Evolutionary conservation across 2,113 vertebrate species (phyloP).

Genomic region (Galeopterus variegatus): DNA sequence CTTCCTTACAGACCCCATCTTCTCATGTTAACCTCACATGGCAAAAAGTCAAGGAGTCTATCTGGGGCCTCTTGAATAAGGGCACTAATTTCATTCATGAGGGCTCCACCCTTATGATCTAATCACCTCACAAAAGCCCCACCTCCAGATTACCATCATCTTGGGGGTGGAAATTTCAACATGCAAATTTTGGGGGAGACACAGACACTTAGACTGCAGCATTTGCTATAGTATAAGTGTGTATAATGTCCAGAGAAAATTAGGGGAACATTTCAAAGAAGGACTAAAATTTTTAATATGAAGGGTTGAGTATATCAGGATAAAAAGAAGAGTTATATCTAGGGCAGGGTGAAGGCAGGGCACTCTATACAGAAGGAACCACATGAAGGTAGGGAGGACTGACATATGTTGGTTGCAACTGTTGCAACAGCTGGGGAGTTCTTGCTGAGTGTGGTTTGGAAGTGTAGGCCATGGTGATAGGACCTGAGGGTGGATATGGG

Average conservation of each 20-base stretch:
- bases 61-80: not conserved
- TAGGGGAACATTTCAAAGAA: not conserved
- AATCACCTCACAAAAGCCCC: not conserved
- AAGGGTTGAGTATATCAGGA: not conserved
- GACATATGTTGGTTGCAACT: not conserved
- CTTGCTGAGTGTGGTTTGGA: not conserved
- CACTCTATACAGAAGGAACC: not conserved
- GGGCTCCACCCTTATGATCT: not conserved
- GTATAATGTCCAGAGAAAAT: not conserved
- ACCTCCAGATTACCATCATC: not conserved
- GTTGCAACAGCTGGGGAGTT: not conserved
- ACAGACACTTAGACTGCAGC: not conserved
- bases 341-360: rapidly evolving
- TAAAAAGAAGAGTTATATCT: not conserved
- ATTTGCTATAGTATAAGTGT: not conserved
- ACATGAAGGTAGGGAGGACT: rapidly evolving
- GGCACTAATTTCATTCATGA: not conserved
- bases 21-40: not conserved
- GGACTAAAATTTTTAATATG: not conserved
- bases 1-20: not conserved
- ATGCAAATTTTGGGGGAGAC: not conserved
- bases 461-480: not conserved
- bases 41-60: not conserved
- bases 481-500: not conserved
- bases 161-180: not conserved